These are phyloP conservation scores for Geococcyx californianus DNA, from an alignment of 2,113 vertebrate species.

Conservation along the genomic window DNA sequence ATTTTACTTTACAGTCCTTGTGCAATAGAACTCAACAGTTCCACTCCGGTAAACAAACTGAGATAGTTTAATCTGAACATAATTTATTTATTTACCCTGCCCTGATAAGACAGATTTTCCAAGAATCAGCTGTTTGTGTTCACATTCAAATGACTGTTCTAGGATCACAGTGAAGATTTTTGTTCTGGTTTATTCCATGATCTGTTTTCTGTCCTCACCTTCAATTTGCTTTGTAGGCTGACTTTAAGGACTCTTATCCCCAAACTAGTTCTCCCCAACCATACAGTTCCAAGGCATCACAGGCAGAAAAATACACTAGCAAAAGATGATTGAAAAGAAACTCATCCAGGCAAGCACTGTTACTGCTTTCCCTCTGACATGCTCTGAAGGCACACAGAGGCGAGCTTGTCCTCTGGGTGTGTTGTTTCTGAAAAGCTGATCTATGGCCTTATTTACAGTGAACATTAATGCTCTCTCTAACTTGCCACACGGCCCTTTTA, in stretches of 20 bases:
- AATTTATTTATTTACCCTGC: neutral
- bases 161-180: neutral
- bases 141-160: neutral
- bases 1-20: neutral
- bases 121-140: neutral
- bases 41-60: neutral
- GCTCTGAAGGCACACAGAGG: neutral
- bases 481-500: neutral
- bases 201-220: neutral
- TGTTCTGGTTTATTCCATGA: neutral
- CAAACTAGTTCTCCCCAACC: neutral
- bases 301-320: neutral
- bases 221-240: neutral
- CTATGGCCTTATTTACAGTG: neutral
- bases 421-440: neutral
- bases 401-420: neutral
- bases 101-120: neutral
- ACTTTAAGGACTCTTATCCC: neutral
- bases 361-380: neutral
- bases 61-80: neutral
- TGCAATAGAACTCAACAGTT: neutral
- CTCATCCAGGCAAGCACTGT: fast-evolving
- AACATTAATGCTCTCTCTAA: neutral
- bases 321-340: neutral
- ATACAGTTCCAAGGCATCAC: neutral